Conservation (phyloP, 2,113 vertebrate species). For the Rhinolophus sinicus region DNA sequence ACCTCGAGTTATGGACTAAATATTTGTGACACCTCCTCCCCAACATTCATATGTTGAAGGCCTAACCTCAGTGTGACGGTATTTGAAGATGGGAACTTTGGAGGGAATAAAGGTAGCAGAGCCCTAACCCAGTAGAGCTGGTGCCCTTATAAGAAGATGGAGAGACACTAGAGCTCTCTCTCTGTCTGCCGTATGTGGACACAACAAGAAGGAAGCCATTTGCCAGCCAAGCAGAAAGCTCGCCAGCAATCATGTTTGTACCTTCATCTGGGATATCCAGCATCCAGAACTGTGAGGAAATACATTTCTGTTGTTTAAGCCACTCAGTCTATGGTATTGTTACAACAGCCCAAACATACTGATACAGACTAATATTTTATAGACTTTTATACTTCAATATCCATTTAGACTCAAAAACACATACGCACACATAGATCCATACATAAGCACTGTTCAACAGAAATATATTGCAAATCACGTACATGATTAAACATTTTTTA, state of each 20-base stretch:
- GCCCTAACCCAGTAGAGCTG: not conserved
- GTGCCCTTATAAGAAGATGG: not conserved
- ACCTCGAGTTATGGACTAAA: not conserved
- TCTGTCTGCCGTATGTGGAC: not conserved
- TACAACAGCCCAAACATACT: not conserved
- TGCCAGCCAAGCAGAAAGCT: not conserved
- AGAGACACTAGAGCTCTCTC: not conserved
- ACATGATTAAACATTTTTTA: not conserved
- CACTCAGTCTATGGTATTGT: not conserved
- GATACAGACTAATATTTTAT: not conserved
- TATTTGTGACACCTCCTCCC: not conserved
- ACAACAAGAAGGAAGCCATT: not conserved
- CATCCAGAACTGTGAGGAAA: not conserved
- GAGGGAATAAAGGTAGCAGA: not conserved
- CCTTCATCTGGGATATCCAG: not conserved
- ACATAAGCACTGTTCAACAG: not conserved
- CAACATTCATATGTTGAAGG: not conserved
- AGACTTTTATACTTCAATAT: not conserved
- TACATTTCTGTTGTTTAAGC: conserved; percentile 1
- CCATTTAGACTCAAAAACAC: not conserved
- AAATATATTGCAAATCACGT: not conserved
- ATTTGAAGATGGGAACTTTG: not conserved
- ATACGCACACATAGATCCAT: not conserved
- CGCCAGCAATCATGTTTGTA: not conserved
- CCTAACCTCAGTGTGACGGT: not conserved